phyloP scores from a whole-genome alignment of 2,113 vertebrate species.

The Sphaerodactylus townsendi region DNA sequence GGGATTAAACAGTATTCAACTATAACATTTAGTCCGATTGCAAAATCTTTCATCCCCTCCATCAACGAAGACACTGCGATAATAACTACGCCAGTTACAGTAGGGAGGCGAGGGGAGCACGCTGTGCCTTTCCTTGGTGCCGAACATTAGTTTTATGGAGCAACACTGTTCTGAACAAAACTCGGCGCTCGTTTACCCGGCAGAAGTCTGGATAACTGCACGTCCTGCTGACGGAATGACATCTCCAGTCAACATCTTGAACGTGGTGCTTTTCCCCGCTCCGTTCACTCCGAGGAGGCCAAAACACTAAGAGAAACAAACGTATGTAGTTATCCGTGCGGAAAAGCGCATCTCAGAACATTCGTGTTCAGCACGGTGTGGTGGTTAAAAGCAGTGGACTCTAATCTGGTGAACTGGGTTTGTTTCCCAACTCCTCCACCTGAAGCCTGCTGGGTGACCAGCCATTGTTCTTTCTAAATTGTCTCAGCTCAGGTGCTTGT shows the following conservation, averaged over 20 bases:
- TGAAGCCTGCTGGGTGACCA: no score
- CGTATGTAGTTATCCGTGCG: not conserved
- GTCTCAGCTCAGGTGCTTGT: no score
- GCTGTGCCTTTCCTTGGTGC: not conserved
- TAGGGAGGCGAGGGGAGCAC: not conserved
- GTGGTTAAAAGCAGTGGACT: no score
- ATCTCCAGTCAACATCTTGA: slow-evolving; percentile 91
- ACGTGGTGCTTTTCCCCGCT: slow-evolving; percentile 91
- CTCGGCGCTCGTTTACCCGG: slow-evolving; percentile 62
- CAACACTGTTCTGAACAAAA: slow-evolving; percentile 11
- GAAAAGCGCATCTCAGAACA: not conserved
- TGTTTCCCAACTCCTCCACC: no score
- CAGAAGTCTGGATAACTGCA: slow-evolving; percentile 59
- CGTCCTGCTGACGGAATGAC: slow-evolving; percentile 63
- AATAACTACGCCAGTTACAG: slow-evolving; percentile 16
- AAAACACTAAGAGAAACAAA: slow-evolving; percentile 79
- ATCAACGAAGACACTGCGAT: not conserved
- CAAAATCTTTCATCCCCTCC: not conserved
- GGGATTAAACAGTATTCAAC: slow-evolving; percentile 31
- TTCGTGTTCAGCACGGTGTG: no score
- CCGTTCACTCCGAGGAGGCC: slow-evolving; percentile 91
- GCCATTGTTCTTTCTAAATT: no score
- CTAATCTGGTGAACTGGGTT: no score
- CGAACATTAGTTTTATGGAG: slow-evolving; percentile 12
- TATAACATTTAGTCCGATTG: not conserved